Evolutionary conservation across 2,797 vertebrate species (phyloP), one percentile per base, ranked within the genome.

Genomic region (Telmatherina bonti): DNA sequence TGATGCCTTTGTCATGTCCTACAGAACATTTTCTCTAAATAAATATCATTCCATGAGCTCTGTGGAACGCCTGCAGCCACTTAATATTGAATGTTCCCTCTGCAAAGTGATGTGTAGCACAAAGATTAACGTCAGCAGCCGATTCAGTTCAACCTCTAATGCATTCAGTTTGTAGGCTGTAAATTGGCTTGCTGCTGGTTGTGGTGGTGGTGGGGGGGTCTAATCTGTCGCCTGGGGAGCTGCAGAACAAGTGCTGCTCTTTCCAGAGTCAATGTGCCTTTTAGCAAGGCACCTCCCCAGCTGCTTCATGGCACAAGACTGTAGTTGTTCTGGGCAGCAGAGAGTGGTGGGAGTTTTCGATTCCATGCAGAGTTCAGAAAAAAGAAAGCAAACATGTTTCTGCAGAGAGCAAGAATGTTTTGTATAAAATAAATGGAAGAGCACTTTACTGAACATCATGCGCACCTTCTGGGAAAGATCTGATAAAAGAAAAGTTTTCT

Each of bases 1-100:
- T 69, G 24, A 62, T 43, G n/a, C 2, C 26, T 27, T 35, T 15
- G n/a, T 60, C 30, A 60, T 33, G 27, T 65, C 27, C 7, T 4
- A 6, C 45, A 31, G 43, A 57, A 78, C 68, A 20, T 73, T 56
- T 78, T 45, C 54, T 55, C 49, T 65, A 56, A 70, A 80, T 83
- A 82, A 83, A 85, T 67, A 79, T 82, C 62, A 38, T 82, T 86
- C 68, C 74, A 81, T 88, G 84, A 83, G 70, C 62, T 60, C 62
- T 0, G 51, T 53, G 38, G 22, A 68, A 71, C 88, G 88, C 85
- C 88, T 87, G 87, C 85, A 85, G 78, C 83, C 74, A 63, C 74
- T 79, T 71, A 60, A 72, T 83, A 87, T 89, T 66, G 35, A 54
- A 78, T 88, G 60, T 81, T 18, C 64, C 70, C 13, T 45, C 61